phyloP scores from a whole-genome alignment of 2,113 vertebrate genomes.

The Nyctibius bracteatus region DNA sequence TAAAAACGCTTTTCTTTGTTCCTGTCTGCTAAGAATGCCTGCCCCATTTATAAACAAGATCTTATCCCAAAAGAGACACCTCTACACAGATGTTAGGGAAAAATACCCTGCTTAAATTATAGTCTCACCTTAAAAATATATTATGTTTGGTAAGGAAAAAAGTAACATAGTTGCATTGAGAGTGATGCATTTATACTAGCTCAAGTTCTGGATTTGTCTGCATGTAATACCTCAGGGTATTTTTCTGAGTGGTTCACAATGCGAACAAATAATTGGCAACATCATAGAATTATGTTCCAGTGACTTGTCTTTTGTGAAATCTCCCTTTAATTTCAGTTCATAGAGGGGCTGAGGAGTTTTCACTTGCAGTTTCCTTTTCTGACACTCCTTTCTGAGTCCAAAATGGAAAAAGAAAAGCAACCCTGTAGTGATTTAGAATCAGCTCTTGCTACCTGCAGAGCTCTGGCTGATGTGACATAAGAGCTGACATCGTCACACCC shows the following conservation, averaged over 20 bases:
- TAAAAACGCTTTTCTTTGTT: slow-evolving; percentile 63
- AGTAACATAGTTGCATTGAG: background rate
- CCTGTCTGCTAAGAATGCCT: slow-evolving; percentile 51
- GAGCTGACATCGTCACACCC: background rate
- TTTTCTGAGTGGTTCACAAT: background rate
- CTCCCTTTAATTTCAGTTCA: background rate
- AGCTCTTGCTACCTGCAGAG: background rate
- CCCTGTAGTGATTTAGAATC: background rate
- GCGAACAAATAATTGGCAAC: background rate
- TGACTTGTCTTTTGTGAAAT: background rate
- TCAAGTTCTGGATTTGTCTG: background rate
- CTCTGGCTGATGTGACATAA: background rate
- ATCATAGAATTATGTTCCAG: background rate
- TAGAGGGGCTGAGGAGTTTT: background rate
- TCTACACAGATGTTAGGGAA: background rate
- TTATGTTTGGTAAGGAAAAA: background rate
- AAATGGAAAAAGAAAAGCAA: background rate
- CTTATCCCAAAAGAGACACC: slow-evolving; percentile 32
- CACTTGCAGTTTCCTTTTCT: background rate
- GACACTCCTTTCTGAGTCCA: background rate
- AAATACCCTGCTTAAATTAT: background rate
- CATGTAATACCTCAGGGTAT: background rate
- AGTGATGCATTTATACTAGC: background rate
- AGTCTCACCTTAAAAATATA: background rate
- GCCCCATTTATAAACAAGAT: slow-evolving; percentile 51